Percentiles rank a stretch among this genome's conserved stretches.
phyloP scores from a whole-genome alignment of 2,888 invertebrate genomes.

The Himalopsyche tibetana region DNA sequence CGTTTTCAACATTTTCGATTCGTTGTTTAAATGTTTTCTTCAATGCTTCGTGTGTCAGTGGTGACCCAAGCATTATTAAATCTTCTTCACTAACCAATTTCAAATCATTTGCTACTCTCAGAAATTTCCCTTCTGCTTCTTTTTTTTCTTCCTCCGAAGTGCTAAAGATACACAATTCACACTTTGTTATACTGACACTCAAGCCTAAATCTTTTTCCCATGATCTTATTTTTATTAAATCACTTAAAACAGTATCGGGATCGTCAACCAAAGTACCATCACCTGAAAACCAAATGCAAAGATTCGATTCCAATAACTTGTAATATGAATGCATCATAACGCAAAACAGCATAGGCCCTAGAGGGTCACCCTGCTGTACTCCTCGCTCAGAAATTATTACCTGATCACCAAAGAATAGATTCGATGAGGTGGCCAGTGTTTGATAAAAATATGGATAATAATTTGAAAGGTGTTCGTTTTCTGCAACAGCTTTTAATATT shows the following conservation, averaged over 20 bases:
- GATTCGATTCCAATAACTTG: neutral
- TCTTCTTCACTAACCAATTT: neutral
- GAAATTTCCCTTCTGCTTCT: neutral
- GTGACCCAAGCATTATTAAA: neutral
- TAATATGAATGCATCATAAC: neutral
- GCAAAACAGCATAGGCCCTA: neutral
- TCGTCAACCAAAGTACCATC: neutral
- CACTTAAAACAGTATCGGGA: neutral
- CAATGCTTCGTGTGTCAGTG: neutral
- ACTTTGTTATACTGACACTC: neutral
- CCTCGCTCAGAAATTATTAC: neutral
- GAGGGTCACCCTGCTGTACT: neutral
- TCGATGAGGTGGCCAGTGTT: neutral
- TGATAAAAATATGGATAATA: constrained; percentile 12
- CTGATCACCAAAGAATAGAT: neutral
- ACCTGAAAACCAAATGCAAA: neutral
- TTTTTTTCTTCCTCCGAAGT: neutral
- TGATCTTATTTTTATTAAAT: neutral
- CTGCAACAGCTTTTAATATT: neutral
- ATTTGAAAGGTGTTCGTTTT: neutral
- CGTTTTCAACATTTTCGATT: neutral
- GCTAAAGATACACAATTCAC: neutral
- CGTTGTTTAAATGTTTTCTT: neutral
- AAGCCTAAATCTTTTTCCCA: neutral
- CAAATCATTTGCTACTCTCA: neutral